A percentile compares a stretch with the other conserved stretches of the same genome.
Evolutionary conservation across 2,797 vertebrate genomes (phyloP).

Genomic region (Melanotaenia pygmaea): DNA sequence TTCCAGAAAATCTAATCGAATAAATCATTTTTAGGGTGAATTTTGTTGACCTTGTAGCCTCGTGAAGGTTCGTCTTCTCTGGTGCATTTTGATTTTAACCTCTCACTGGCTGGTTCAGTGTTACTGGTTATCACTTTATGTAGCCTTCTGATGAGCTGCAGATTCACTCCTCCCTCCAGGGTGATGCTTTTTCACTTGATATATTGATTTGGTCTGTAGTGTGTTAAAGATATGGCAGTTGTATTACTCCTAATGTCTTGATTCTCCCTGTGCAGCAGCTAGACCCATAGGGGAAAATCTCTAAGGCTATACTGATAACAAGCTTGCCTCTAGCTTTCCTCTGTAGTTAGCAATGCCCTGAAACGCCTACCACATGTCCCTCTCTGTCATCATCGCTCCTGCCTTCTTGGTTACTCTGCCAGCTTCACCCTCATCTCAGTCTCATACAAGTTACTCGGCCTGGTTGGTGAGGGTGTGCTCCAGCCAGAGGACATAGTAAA

Average conservation of each 20-base stretch:
- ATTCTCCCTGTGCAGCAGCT: conserved; percentile 44
- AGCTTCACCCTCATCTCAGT: conserved; percentile 28
- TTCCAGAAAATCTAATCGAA: conserved; percentile 29
- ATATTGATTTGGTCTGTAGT: conserved; percentile 58
- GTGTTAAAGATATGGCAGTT: conserved; percentile 56
- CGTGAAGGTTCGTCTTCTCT: conserved; percentile 20
- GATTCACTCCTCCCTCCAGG: conserved; percentile 28
- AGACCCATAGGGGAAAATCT: conserved; percentile 30
- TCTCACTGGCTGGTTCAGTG: conserved; percentile 18
- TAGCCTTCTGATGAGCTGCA: conserved; percentile 18
- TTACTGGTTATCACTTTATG: conserved; percentile 28
- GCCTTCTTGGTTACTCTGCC: conserved; percentile 34
- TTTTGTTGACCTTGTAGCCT: conserved; percentile 14
- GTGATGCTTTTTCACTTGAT: conserved; percentile 38
- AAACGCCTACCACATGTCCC: conserved; percentile 47
- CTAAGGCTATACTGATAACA: conserved; percentile 54
- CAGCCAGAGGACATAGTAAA: conserved; percentile 25
- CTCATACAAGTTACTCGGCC: conserved; percentile 37
- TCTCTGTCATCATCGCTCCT: conserved; percentile 37
- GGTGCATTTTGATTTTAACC: conserved; percentile 27
- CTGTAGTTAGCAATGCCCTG: conserved; percentile 52
- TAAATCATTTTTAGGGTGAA: conserved; percentile 27
- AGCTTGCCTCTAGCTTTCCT: conserved; percentile 50
- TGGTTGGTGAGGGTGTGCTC: conserved; percentile 16
- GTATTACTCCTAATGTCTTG: conserved; percentile 62